Evolutionary conservation across 1,140 invertebrate genomes (phyloP), one percentile per base, ranked within the genome.

Genomic region (Ceratina calcarata): DNA sequence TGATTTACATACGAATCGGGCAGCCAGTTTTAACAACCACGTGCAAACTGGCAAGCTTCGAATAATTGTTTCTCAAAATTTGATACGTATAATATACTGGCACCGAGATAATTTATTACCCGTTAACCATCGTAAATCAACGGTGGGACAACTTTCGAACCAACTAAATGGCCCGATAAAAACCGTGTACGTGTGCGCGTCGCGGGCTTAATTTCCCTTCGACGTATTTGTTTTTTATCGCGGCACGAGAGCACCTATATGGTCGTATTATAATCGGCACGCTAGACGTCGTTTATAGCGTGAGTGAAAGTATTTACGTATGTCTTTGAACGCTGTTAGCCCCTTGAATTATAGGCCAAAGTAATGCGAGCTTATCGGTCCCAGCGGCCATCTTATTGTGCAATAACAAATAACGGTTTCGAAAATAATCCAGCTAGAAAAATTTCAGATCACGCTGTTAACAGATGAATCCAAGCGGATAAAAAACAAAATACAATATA

Each of bases 251-350:
- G 27, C 45, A 37, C 16, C 37, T 45, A 51, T 32, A n/a, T n/a
- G n/a, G n/a, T n/a, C n/a, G 27, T 32, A 32, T 32, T 22, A 20
- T 53, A 65, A 64, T 74, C 37, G 18, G 61, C 72, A 65, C 24
- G 24, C 10, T 65, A 55, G 20, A 65, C 72, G 61, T 65, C 45
- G 53, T 22, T 65, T 51, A 27, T 74, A 55, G 55, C 61, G 61
- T 74, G 49, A 65, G 24, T 18, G 24, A 55, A 65, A 53, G 61
- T 74, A 74, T 73, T 45, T 45, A 45, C 37, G 37, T 62, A 64
- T 13, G 71, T 65, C 37, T 55, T 53, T 20, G n/a, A 51, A 55
- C n/a, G 72, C 49, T 27, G 65, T 65, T 74, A 22, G 24, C 20
- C 49, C 22, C 6, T 13, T 64, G 24, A 74, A 53, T 64, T 65